phyloP scores from a whole-genome alignment of 2,888 invertebrate genomes.

The Proisotoma minuta region DNA sequence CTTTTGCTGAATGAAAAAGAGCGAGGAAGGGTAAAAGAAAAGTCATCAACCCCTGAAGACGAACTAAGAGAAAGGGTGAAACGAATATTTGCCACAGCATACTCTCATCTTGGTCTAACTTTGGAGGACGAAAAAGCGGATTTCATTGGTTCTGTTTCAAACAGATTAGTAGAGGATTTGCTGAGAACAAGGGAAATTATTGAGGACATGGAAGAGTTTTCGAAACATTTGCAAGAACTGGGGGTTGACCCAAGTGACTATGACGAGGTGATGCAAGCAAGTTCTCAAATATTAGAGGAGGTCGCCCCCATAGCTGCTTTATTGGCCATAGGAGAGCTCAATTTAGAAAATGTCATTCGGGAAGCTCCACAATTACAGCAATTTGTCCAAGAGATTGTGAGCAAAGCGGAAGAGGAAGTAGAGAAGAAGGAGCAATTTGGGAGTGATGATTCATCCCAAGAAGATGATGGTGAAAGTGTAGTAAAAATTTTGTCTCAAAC shows the following conservation, averaged over 20 bases:
- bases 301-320: background rate
- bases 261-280: background rate
- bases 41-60: background rate
- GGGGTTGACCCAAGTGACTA: background rate
- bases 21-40: background rate
- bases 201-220: conserved; percentile 25
- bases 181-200: conserved; percentile 20
- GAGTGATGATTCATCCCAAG: too few relatives aligned
- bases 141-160: conserved; percentile 20
- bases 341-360: background rate
- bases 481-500: too few relatives aligned
- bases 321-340: background rate
- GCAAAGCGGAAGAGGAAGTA: background rate
- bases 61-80: background rate
- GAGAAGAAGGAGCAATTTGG: background rate
- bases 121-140: conserved; percentile 20
- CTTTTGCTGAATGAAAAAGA: background rate
- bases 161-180: conserved; percentile 23
- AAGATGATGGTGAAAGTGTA: too few relatives aligned
- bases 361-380: background rate
- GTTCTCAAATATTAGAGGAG: background rate
- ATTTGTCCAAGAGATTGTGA: background rate
- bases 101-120: conserved; percentile 2
- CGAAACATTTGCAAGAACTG: background rate
- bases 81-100: conserved; percentile 6